Evolutionary conservation across 2,888 invertebrate species (phyloP).

Genomic region (Podabrus alpinus): DNA sequence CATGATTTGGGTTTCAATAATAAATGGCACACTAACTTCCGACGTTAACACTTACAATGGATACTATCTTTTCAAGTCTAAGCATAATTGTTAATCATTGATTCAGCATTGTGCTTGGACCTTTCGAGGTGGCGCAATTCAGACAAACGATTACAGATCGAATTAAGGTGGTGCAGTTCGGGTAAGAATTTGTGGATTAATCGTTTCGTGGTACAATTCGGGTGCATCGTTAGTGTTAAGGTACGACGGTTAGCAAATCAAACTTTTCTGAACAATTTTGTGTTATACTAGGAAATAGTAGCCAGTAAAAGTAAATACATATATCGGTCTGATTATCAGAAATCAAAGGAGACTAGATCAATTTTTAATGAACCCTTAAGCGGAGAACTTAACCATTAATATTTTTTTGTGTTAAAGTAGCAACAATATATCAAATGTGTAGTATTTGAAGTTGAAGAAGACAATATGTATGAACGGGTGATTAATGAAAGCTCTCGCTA

Average conservation of each 20-base stretch:
- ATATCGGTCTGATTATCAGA: neutral
- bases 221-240: too few relatives aligned
- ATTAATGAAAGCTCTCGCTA: constrained; percentile 15
- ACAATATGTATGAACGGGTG: constrained; percentile 23
- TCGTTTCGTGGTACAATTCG: too few relatives aligned
- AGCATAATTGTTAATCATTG: too few relatives aligned
- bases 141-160: too few relatives aligned
- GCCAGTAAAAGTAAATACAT: neutral
- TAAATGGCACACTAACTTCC: too few relatives aligned
- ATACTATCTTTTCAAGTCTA: too few relatives aligned
- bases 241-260: neutral
- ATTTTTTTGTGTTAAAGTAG: constrained; percentile 9
- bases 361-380: neutral
- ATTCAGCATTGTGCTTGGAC: too few relatives aligned
- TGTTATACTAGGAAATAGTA: neutral
- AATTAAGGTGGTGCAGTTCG: too few relatives aligned
- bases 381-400: neutral
- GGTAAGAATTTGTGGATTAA: too few relatives aligned
- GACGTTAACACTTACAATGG: too few relatives aligned
- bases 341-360: neutral
- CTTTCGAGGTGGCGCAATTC: too few relatives aligned
- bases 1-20: too few relatives aligned
- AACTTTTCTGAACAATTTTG: neutral
- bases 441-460: constrained; percentile 22
- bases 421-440: constrained; percentile 20